Base-by-base conservation (phyloP, 2,888 invertebrate species). In the Chloromyia formosa region DNA sequence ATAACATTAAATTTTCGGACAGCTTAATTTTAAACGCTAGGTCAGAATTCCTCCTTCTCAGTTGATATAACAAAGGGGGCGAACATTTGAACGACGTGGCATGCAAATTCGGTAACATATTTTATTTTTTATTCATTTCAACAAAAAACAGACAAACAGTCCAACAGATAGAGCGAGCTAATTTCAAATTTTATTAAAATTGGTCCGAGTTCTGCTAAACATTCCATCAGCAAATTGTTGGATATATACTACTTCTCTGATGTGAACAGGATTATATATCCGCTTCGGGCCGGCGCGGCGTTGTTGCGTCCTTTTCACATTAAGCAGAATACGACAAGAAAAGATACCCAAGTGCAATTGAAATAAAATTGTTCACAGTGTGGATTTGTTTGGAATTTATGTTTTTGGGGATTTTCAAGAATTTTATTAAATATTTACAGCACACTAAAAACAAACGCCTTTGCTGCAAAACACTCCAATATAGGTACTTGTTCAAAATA, bases 121-220 rank as follows among this genome's bases (percentile, higher is more conserved):
- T 56, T 71, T 42, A 22, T 23, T 35, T 71, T 56, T 56, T 58
- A 58, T 58, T 58, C 49, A 35, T 35, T 35, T 35, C 27, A 35
- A 35, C 27, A 35, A 35, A 35, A 35, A 35, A 35, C 27, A 35
- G 2, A 7, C 7, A 35, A 35, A 35, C 27, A 35, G 27, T 35
- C 27, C 27, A 7, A 35, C 27, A 35, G 27, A 35, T 35, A 71
- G 22, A 58, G 18, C 56, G 14, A 58, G 42, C 56, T 71, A 71
- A 71, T 71, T 71, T 22, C 40, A 71, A 71, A 58, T 71, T 71
- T 71, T 71, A 71, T 71, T 71, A 71, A 71, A 71, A 40, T 71
- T 58, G 45, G 66, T 22, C 49, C 66, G 14, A 66, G 66, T 62
- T 40, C 23, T 62, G 16, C 49, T 35, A 22, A 49, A 66, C 22